Conservation (phyloP, 2,888 invertebrate species). For the Harmothoe impar region DNA sequence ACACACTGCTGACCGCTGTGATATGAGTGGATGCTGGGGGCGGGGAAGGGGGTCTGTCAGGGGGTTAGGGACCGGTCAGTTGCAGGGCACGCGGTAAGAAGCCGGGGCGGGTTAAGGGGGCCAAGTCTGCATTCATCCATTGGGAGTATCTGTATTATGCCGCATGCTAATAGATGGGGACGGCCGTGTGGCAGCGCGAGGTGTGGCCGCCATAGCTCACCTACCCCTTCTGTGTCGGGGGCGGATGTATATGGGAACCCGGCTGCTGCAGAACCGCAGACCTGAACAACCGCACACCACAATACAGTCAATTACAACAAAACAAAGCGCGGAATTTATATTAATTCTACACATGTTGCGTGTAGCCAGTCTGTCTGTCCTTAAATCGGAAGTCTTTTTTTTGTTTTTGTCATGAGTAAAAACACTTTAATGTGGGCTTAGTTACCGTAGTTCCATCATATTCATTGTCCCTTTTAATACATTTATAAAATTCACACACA, state of each 20-base stretch:
- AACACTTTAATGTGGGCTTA: too few relatives aligned
- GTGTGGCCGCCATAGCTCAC: not conserved
- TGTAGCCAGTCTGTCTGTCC: too few relatives aligned
- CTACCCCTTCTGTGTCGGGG: constrained; percentile 40
- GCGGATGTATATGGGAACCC: constrained; percentile 61
- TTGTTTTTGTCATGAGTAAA: too few relatives aligned
- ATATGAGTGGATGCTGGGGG: not conserved
- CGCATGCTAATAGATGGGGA: not conserved
- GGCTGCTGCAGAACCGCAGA: constrained; percentile 57
- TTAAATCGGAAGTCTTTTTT: too few relatives aligned
- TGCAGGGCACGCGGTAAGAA: not conserved
- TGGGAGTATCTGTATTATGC: not conserved
- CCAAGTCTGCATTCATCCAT: not conserved
- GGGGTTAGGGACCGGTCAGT: not conserved
- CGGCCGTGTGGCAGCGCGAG: not conserved
- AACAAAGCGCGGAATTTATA: not conserved
- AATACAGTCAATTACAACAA: constrained; percentile 32
- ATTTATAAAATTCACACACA: too few relatives aligned
- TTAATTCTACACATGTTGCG: too few relatives aligned
- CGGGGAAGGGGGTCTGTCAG: not conserved
- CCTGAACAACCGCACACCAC: constrained; percentile 51
- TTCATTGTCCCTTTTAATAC: too few relatives aligned
- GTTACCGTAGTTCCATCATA: too few relatives aligned
- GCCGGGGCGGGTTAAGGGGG: not conserved
- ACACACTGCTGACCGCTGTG: not conserved